Evolutionary conservation across 2,113 vertebrate genomes (phyloP), one percentile per base, ranked within the genome.

Genomic region (Aix galericulata): DNA sequence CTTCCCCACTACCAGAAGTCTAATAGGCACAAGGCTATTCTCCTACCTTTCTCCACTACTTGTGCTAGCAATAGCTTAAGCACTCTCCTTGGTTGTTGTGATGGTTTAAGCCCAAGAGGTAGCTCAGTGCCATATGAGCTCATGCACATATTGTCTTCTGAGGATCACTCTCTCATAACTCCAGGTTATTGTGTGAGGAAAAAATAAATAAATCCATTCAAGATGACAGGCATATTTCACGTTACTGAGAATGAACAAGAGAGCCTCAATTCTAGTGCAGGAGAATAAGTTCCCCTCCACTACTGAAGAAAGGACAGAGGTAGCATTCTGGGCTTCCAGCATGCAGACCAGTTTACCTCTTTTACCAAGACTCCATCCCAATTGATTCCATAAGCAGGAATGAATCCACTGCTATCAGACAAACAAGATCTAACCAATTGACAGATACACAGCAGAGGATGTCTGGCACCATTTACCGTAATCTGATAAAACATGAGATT

Each of bases 381-480:
- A 3, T 72, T 36, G 58, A 6, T 63, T 72, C 27, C 42, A 27
- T 44, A 13, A 86, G 13, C 20, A 71, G 36, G 52, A 67, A 67
- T 7, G 6, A 6, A 32, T 50, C 26, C 23, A 22, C 11, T 71
- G 9, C 21, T 60, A 48, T 31, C 22, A 88, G 44, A 9, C 7
- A n/a, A 8, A 14, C 17, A 13, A 82, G 6, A 8, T 12, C 15
- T 72, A 77, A 71, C 1, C 31, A 42, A 48, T 22, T 9, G 3
- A 21, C 20, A 58, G 26, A 25, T 17, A 46, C 17, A 6, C 5
- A 16, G 16, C 29, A 76, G 59, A 73, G 13, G 63, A 6, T 2
- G 8, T 13, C 6, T 40, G 40, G 23, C n/a, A 38, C 22, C 17
- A 22, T 64, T n/a, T 36, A n/a, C 31, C 0, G 0, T 63, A 58